Evolutionary conservation across 2,888 invertebrate genomes (phyloP).

Genomic region (Himalopsyche japonica): DNA sequence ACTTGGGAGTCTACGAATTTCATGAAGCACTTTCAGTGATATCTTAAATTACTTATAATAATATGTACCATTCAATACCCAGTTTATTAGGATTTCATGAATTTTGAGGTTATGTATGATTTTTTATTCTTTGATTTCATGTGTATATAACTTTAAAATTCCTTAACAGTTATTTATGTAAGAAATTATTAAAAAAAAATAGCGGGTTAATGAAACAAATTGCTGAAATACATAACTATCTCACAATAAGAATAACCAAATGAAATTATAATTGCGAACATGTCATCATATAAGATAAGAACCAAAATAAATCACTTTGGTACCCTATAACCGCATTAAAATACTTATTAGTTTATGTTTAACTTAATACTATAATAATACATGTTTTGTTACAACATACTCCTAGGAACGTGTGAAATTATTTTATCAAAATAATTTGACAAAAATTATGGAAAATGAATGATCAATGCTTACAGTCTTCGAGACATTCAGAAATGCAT

Average conservation of each 20-base stretch:
- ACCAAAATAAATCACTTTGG: background rate
- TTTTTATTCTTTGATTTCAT: too few relatives aligned
- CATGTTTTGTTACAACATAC: background rate
- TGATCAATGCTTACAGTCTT: constrained; percentile 68
- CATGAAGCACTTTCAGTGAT: too few relatives aligned
- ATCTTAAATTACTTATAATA: too few relatives aligned
- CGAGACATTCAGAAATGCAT: constrained; percentile 83
- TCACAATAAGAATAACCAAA: constrained; percentile 34
- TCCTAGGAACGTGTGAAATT: background rate
- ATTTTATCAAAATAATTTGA: background rate
- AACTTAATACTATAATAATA: background rate
- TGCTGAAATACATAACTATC: background rate
- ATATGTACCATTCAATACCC: too few relatives aligned
- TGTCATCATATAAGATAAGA: constrained; percentile 42
- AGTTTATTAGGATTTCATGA: too few relatives aligned
- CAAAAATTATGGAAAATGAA: background rate
- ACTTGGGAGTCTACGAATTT: too few relatives aligned
- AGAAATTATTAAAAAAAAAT: too few relatives aligned
- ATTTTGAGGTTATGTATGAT: too few relatives aligned
- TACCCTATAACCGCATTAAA: too few relatives aligned
- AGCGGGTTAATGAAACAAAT: too few relatives aligned
- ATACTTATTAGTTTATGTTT: background rate
- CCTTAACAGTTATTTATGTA: too few relatives aligned
- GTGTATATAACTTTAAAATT: too few relatives aligned
- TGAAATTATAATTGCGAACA: constrained; percentile 44